A percentile compares a stretch with the other conserved stretches of the same genome.
Conservation (phyloP, 2,113 vertebrate genomes). For the Percopsis transmontana region DNA sequence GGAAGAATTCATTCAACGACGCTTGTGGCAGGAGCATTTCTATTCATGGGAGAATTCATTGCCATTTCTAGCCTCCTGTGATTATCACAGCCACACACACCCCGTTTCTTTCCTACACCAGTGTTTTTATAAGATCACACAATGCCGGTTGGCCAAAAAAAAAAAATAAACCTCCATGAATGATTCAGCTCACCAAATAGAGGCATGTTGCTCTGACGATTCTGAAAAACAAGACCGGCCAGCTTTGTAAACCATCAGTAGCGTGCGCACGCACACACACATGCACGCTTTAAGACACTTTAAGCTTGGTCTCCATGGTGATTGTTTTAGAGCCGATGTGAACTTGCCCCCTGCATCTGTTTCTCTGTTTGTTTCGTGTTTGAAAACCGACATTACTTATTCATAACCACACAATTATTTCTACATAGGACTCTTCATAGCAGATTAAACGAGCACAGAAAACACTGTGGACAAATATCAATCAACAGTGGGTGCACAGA, state of each 20-base stretch:
- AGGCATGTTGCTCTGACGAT: constrained; percentile 56
- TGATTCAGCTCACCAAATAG: constrained; percentile 66
- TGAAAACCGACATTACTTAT: constrained; percentile 55
- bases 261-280: constrained; percentile 25
- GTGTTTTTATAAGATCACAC: constrained; percentile 50
- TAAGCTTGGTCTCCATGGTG: constrained; percentile 77
- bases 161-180: constrained; percentile 44
- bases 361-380: constrained; percentile 66
- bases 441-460: constrained; percentile 42
- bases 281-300: constrained; percentile 23
- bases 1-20: constrained; percentile 24
- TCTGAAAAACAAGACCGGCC: constrained; percentile 56
- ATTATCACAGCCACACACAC: constrained; percentile 50
- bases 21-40: constrained; percentile 4
- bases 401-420: constrained; percentile 62
- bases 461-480: constrained; percentile 29
- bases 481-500: constrained; percentile 19
- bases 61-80: constrained; percentile 24
- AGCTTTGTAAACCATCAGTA: constrained; percentile 57
- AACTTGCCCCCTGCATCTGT: constrained; percentile 77
- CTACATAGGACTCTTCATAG: constrained; percentile 21
- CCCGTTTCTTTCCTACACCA: constrained; percentile 38
- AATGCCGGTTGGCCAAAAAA: constrained; percentile 66
- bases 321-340: constrained; percentile 74
- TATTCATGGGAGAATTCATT: constrained; percentile 38